Evolutionary conservation across 1,140 invertebrate genomes (phyloP), one percentile per base, ranked within the genome.

Genomic region (Halesus radiatus): DNA sequence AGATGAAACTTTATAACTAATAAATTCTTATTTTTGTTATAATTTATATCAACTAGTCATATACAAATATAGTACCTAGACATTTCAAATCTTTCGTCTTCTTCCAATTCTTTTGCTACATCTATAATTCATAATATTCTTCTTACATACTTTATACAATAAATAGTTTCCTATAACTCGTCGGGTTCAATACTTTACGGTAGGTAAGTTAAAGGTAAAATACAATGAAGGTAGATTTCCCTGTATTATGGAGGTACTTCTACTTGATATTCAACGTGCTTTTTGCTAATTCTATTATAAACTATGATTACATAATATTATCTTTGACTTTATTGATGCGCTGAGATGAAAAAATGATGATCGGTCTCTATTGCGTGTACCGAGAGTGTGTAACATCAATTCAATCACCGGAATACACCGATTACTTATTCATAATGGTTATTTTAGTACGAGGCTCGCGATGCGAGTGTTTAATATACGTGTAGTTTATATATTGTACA

Each of bases 61-160:
- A 50, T 70, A 70, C 37, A 70, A 70, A 70, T 70, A 70, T 70
- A 70, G 66, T 70, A 23, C 66, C n/a, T 70, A 45, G 10, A 50
- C 18, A 45, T 18, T 50, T 45, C 8, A 26, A 64, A 64, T 68
- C 29, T 18, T 50, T 18, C 64, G 16, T 37, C n/a, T 6, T 37
- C 64, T 18, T 68, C n/a, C 64, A 20, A 16, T 52, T 70, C 66
- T 70, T 20, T 70, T 20, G 4, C 37, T 20, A 29, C 66, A 50
- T 26, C 32, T 64, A 32, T 16, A 7, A 26, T 29, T 64, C 62
- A 22, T 64, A 45, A 13, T 45, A 45, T 45, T 45, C 37, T 45
- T 45, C 62, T 64, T 29, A 26, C 62, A 64, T 16, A 26, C 62
- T 18, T 56, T 16, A 32, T 64, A 29, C 10, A 23, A 29, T 56